Base-by-base conservation (phyloP, 2,888 invertebrate genomes). In the Herminia tarsipennalis region DNA sequence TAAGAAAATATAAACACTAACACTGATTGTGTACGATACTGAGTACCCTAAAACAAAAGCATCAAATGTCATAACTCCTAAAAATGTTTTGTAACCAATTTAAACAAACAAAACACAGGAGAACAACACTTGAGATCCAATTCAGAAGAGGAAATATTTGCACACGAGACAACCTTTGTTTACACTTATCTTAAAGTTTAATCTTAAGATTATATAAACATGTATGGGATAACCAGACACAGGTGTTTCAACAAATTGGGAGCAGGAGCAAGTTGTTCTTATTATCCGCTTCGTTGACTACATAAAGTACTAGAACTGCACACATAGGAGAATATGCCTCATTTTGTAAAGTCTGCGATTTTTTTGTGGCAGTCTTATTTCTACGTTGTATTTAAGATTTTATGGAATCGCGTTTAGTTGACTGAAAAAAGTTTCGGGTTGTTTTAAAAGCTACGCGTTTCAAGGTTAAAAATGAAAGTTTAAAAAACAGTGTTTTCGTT, bases 171-270 rank as follows among this genome's bases (percentile, higher is more conserved):
- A 42, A 52, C 47, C 66, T 57, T 55, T 64, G 63, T 66, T 66
- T 64, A 67, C 65, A 60, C 28, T 36, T 57, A 50, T 60, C 56
- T 67, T 63, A 53, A 48, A 67, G 65, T 65, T 67, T 67, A 65
- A 67, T 65, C 65, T 65, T 60, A 49, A 64, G 68, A 65, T 64
- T 60, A 65, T 56, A 63, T 57, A 51, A 53, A 66, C 60, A 53
- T 56, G 60, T 62, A 54, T 59, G 59, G 55, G 42, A 63, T 64
- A 63, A 40, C 53, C 46, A 40, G 46, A 39, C 73, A 55, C 78
- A 78, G 79, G 79, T 78, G 78, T 62, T 53, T 53, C 58, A 54
- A 59, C 63, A 74, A 77, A 78, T 77, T 77, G 77, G 66, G 61
- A 51, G 36, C 40, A 51, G 52, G 44, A 53, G 54, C 55, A 33